Evolutionary conservation across 2,888 invertebrate species (phyloP).

Genomic region (Acrobasis repandana): DNA sequence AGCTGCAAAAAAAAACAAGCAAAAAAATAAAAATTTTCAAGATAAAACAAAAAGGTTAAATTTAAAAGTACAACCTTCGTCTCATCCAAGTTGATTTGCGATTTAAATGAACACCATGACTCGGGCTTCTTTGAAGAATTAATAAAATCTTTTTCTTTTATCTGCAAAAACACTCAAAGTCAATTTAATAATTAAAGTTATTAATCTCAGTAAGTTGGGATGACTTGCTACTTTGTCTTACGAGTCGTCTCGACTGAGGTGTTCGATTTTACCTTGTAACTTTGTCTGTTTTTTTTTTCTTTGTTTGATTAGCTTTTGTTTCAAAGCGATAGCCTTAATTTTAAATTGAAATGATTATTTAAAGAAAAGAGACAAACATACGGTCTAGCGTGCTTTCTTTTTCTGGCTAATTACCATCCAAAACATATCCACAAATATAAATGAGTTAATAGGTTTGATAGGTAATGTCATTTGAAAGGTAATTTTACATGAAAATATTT

Average conservation of each 20-base stretch:
- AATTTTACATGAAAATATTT: too few relatives aligned
- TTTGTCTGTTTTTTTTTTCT: neutral
- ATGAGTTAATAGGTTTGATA: too few relatives aligned
- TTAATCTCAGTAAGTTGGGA: neutral
- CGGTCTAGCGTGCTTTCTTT: too few relatives aligned
- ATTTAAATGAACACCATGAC: conserved; percentile 3
- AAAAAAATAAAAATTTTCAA: neutral
- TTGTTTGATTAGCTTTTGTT: neutral
- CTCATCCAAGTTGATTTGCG: neutral
- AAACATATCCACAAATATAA: too few relatives aligned
- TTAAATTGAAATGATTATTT: neutral
- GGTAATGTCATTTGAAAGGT: too few relatives aligned
- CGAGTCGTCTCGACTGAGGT: neutral
- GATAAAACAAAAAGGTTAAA: conserved; percentile 7
- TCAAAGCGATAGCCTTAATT: too few relatives aligned
- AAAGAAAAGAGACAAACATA: too few relatives aligned
- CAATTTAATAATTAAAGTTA: conserved; percentile 7
- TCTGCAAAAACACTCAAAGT: conserved; percentile 9
- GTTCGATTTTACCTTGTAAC: neutral
- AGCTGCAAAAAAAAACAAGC: neutral
- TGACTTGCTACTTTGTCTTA: neutral
- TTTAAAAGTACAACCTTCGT: neutral
- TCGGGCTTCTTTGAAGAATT: neutral
- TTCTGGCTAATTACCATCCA: too few relatives aligned
- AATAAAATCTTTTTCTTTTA: conserved; percentile 3